phyloP scores from a whole-genome alignment of 2,113 vertebrate species.

The Peromyscus maniculatus region DNA sequence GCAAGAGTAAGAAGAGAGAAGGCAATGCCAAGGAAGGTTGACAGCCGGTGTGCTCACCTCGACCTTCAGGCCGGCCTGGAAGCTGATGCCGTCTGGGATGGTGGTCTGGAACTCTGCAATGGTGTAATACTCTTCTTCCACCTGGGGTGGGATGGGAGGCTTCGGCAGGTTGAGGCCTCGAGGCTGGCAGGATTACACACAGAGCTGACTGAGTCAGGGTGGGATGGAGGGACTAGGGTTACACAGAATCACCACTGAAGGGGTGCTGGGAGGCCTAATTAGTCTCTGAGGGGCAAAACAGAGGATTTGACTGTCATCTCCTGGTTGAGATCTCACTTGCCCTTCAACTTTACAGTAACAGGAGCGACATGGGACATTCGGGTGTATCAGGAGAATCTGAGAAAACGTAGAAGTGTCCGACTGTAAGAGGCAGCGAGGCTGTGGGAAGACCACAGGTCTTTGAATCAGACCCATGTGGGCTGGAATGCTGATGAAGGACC shows the following conservation, averaged over 20 bases:
- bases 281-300: background rate
- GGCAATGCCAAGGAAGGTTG: background rate
- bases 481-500: background rate
- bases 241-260: background rate
- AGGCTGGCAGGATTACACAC: slow-evolving; percentile 88
- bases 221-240: background rate
- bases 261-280: background rate
- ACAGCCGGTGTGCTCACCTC: slow-evolving; percentile 89
- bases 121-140: slow-evolving; percentile 99
- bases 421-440: background rate
- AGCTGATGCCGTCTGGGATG: slow-evolving; percentile 98
- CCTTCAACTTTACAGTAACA: background rate
- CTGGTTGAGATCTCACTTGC: background rate
- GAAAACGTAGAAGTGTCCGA: background rate
- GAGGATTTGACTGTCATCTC: background rate
- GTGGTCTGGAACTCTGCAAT: slow-evolving; percentile 99
- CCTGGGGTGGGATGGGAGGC: slow-evolving; percentile 95
- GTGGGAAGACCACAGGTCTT: background rate
- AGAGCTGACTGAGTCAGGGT: background rate
- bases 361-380: background rate
- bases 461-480: background rate
- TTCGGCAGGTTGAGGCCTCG: slow-evolving; percentile 96
- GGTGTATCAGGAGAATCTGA: accelerated
- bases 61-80: slow-evolving; percentile 97
- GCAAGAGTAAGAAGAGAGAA: background rate